Percentiles rank a stretch among this genome's conserved stretches.
Evolutionary conservation across 1,140 invertebrate genomes (phyloP).

Genomic region (Heliconius hewitsoni): DNA sequence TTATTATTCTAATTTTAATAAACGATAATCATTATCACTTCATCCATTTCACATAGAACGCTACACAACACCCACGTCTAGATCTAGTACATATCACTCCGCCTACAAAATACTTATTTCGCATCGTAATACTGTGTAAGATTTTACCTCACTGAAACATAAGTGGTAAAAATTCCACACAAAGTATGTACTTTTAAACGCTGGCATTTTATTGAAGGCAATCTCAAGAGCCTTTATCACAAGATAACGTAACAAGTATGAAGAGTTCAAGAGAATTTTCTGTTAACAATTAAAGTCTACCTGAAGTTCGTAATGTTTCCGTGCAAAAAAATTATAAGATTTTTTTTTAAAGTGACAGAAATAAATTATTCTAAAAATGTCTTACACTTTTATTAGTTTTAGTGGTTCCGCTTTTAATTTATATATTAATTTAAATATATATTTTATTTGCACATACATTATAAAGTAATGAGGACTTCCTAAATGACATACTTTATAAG

Average conservation of each 20-base stretch:
- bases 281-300: slow-evolving; percentile 10
- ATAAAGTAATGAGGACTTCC: no score
- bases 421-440: no score
- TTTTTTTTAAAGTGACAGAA: no score
- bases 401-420: no score
- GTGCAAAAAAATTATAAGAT: no score
- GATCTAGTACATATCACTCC: slow-evolving; percentile 29
- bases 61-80: slow-evolving; percentile 33
- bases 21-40: background rate
- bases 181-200: slow-evolving; percentile 43
- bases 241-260: slow-evolving; percentile 40
- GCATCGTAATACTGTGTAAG: slow-evolving; percentile 35
- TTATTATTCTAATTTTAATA: background rate
- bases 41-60: background rate
- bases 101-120: slow-evolving; percentile 33
- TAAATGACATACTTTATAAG: no score
- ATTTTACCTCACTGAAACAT: slow-evolving; percentile 33
- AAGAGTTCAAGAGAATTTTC: slow-evolving; percentile 31
- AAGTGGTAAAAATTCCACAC: slow-evolving; percentile 40
- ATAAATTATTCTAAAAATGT: no score
- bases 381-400: no score
- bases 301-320: background rate
- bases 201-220: slow-evolving; percentile 44
- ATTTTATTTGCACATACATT: no score
- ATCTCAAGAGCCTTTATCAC: slow-evolving; percentile 43